Evolutionary conservation across 2,113 vertebrate species (phyloP), one percentile per base, ranked within the genome.

Genomic region (Camelus dromedarius): DNA sequence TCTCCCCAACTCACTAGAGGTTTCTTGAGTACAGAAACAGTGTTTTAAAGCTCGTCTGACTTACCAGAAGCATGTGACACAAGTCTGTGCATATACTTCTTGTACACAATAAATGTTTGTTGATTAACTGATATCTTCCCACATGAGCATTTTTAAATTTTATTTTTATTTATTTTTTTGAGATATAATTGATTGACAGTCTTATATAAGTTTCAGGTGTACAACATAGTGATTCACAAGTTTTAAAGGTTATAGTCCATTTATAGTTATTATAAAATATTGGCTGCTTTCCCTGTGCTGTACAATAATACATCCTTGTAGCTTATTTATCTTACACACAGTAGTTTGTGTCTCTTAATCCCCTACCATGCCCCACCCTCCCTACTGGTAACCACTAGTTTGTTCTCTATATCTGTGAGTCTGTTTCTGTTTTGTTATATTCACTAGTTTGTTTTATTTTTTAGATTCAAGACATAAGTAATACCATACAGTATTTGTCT

Each of bases 81-180:
- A 90, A 62, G 30, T 80, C 64, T 92, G 79, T 86, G 38, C 79
- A 89, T 76, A 48, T 30, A 86, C 38, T 62, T 73, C 12, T 9
- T 92, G 2, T 54, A 92, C 38, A 90, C 48, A 77, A 67, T 92
- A 76, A 80, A 54, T 91, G 38, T 77, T 93, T 72, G 6, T 81
- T 85, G 50, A 62, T 52, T 83, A 30, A 64, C 87, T 32, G 62
- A 10, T 86, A 66, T 67, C 92, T 94, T 90, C 19, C 12, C 38
- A 87, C 26, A 32, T 92, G 46, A 93, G 66, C 10, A 30, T 87
- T 93, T 84, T 95, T 80, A 75, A 75, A 70, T 58, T 54, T 54
- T 16, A 24, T 79, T 5, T 5, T 1, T 24, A 15, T 56, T 79
- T 56, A 79, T 56, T 79, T 56, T 42, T 56, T 56, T 35, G 52